Evolutionary conservation across 2,888 invertebrate species (phyloP).

Genomic region (Phlogophora meticulosa): DNA sequence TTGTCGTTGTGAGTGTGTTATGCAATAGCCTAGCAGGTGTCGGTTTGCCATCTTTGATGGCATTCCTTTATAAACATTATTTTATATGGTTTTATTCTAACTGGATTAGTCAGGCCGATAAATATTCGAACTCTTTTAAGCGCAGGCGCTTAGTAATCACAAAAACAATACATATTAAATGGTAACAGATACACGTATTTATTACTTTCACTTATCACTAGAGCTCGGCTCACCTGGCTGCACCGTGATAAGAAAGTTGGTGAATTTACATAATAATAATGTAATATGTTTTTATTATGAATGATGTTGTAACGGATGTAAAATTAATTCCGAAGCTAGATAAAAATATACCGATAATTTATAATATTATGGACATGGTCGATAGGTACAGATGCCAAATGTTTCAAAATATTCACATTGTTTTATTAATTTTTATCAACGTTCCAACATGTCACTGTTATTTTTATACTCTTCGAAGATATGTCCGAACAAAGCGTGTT

Average conservation of each 20-base stretch:
- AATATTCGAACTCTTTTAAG: conserved; percentile 20
- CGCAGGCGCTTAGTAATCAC: conserved; percentile 23
- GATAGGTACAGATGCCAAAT: neutral
- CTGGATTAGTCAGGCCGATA: conserved; percentile 30
- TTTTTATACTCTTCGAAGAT: neutral
- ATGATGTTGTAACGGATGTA: conserved; percentile 1
- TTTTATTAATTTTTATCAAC: conserved; percentile 1
- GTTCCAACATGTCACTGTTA: neutral
- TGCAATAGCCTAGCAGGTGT: neutral
- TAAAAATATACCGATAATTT: neutral
- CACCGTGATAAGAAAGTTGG: conserved; percentile 22
- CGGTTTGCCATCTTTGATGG: neutral
- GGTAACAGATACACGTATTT: conserved; percentile 23
- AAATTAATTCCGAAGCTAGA: conserved; percentile 4
- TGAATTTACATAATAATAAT: conserved; percentile 25
- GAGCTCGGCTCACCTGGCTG: neutral
- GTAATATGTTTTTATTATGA: conserved; percentile 23
- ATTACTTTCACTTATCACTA: conserved; percentile 5
- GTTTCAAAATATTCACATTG: neutral
- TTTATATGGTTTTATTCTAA: conserved; percentile 22
- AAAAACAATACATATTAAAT: conserved; percentile 10
- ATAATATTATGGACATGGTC: neutral
- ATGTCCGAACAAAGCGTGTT: neutral
- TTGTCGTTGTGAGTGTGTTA: no score
- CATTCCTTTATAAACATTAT: conserved; percentile 16